Evolutionary conservation across 2,797 vertebrate genomes (phyloP).

Genomic region (Lithobates pipiens): DNA sequence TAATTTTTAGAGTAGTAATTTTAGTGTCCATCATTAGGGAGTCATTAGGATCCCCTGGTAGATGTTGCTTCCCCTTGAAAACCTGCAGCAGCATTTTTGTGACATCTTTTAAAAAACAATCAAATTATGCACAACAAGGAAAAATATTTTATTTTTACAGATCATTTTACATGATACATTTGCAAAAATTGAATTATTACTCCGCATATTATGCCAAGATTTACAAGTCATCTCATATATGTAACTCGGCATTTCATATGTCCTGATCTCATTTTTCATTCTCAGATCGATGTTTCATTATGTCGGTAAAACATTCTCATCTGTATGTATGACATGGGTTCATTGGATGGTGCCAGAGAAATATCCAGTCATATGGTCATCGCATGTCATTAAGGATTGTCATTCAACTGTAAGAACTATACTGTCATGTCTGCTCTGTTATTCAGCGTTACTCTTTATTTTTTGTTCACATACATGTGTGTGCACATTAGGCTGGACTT

Average conservation of each 20-base stretch:
- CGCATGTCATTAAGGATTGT: conserved; percentile 39
- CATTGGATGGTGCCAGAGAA: conserved; percentile 38
- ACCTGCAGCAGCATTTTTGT: too few relatives aligned
- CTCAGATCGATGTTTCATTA: conserved; percentile 46
- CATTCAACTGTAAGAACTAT: conserved; percentile 39
- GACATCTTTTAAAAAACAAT: too few relatives aligned
- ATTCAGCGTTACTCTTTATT: not conserved
- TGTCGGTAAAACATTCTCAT: conserved; percentile 53
- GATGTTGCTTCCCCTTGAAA: too few relatives aligned
- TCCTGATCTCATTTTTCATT: conserved; percentile 48
- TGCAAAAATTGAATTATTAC: not conserved
- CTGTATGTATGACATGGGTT: conserved; percentile 48
- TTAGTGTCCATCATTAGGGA: too few relatives aligned
- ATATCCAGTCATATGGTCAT: conserved; percentile 34
- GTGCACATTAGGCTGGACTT: too few relatives aligned
- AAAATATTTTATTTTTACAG: too few relatives aligned
- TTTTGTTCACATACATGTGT: not conserved
- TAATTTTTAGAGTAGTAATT: too few relatives aligned
- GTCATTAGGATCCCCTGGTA: too few relatives aligned
- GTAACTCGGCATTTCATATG: not conserved
- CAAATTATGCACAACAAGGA: too few relatives aligned
- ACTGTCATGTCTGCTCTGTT: not conserved
- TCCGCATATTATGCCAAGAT: not conserved
- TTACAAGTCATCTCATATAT: not conserved
- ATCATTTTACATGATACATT: not conserved